Conservation (phyloP, 2,113 vertebrate genomes). For the Elephantulus edwardii region DNA sequence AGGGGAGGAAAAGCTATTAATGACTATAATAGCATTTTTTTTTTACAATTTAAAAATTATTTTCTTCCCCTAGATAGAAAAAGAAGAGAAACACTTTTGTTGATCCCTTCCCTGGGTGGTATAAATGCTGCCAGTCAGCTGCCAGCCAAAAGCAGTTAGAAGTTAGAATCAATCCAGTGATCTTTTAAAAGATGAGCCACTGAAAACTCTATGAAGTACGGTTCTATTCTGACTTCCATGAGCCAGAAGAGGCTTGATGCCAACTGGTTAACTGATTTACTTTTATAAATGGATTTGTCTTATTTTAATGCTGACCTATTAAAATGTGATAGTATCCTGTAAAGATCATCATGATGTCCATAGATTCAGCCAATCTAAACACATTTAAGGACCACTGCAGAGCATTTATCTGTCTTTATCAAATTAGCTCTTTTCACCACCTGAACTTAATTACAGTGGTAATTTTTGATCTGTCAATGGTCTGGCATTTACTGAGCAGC, state of each 20-base stretch:
- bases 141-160: background rate
- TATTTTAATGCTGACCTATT: background rate
- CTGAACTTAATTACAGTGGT: background rate
- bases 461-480: background rate
- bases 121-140: background rate
- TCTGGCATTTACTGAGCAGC: background rate
- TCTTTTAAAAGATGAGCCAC: no score
- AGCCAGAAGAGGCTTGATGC: background rate
- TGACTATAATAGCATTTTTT: background rate
- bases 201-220: background rate
- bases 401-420: background rate
- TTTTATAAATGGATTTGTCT: background rate
- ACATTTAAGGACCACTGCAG: background rate
- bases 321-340: background rate
- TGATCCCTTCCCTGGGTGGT: background rate
- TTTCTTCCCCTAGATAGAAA: background rate
- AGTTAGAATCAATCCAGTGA: background rate
- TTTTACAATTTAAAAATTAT: background rate
- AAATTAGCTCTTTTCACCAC: background rate
- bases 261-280: background rate
- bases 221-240: background rate
- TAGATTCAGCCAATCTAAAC: background rate
- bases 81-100: background rate
- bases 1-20: background rate
- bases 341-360: background rate